Base-by-base conservation (phyloP, 2,113 vertebrate genomes). In the Oryzias woworae region DNA sequence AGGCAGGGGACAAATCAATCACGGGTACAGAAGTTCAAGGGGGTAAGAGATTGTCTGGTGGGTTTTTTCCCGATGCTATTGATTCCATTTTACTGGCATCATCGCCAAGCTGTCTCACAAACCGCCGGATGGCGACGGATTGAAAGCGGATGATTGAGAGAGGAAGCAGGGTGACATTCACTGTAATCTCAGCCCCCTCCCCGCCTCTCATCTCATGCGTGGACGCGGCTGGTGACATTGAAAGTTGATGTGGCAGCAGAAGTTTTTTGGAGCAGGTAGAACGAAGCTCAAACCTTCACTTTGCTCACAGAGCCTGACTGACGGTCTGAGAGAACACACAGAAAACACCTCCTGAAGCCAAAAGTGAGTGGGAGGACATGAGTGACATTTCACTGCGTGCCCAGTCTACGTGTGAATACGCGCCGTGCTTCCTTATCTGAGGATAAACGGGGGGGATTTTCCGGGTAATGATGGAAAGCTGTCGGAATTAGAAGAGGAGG, bases 31-130 rank as follows among this genome's bases (percentile, higher is more conserved):
- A 87, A 87, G 89, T 90, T 90, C 87, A 89, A 88, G 83, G 89
- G 87, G 89, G 86, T 88, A 89, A 88, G 83, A 88, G 86, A 89
- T 90, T 89, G 87, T 90, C 89, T 88, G 83, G 77, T 90, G 82
- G 66, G 77, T 88, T 85, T 86, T 85, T 85, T 36, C 81, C 85
- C 86, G 73, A 78, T 75, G 85, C 87, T 89, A 90, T 90, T 90
- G 89, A 90, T 90, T 85, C 86, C 82, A 84, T 90, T 90, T 90
- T 89, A 90, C 86, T 83, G 82, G 86, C 87, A 90, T 90, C 86
- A 87, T 87, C 79, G 83, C 86, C 85, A 73, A 85, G 78, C 79
- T 89, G 87, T 89, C 89, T 87, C 80, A 36, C 82, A 85, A 82
- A 80, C 78, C 73, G 73, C 26, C 62, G 70, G 79, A 85, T 54